Evolutionary conservation across 2,113 vertebrate genomes (phyloP).

Genomic region (Spermophilus dauricus): DNA sequence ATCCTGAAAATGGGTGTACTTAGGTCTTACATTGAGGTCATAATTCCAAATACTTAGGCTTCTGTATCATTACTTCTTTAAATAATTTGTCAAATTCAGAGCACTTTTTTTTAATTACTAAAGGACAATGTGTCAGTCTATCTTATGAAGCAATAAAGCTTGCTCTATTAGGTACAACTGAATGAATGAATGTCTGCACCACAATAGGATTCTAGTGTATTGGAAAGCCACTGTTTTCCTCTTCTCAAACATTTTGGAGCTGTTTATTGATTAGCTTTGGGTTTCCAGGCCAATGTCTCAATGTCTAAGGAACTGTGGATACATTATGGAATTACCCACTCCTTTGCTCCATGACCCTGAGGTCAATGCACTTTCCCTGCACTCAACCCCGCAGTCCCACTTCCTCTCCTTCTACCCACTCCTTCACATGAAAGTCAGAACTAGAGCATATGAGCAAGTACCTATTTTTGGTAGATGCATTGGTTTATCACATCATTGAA

Average conservation of each 20-base stretch:
- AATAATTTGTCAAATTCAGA: neutral
- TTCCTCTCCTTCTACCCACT: neutral
- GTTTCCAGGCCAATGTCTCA: neutral
- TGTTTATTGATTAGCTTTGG: neutral
- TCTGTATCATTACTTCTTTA: neutral
- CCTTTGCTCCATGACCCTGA: neutral
- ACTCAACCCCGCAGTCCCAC: neutral
- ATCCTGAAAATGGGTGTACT: neutral
- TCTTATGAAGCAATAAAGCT: neutral
- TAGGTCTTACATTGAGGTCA: neutral
- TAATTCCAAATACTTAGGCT: neutral
- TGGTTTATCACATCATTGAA: conserved; percentile 81
- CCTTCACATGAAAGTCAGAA: conserved; percentile 52
- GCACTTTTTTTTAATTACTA: neutral
- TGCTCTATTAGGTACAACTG: neutral
- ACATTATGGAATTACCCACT: neutral
- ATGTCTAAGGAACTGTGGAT: neutral
- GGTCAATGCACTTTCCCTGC: neutral
- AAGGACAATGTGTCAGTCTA: neutral
- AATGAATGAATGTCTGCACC: neutral
- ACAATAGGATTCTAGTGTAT: neutral
- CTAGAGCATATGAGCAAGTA: neutral
- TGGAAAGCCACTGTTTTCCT: neutral
- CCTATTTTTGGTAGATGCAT: conserved; percentile 81
- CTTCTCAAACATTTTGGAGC: neutral